These are phyloP conservation scores for Cryptoleucopteryx plumbea DNA, from an alignment of 2,113 vertebrate species.

Conservation along the genomic window DNA sequence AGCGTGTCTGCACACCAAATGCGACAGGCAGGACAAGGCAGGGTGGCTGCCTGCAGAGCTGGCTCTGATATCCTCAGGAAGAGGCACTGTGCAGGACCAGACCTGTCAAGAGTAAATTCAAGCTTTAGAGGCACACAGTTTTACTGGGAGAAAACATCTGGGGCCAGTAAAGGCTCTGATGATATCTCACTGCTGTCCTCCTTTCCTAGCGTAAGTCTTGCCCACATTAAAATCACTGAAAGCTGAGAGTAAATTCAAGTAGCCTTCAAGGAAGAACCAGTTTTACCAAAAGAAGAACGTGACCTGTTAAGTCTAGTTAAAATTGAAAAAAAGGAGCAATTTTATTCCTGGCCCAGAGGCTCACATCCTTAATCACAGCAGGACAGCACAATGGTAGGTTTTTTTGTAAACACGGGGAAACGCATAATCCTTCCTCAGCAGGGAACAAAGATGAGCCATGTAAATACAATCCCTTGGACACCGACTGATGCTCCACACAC, in stretches of 20 bases:
- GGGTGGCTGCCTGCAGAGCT: background rate
- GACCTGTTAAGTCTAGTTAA: background rate
- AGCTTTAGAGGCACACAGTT: background rate
- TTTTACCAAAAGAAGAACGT: background rate
- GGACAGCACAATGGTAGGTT: background rate
- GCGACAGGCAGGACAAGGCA: accelerated
- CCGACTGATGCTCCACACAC: background rate
- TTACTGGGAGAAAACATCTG: background rate
- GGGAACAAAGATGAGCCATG: background rate
- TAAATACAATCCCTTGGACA: background rate
- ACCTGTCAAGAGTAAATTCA: background rate
- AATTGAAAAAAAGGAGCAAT: background rate
- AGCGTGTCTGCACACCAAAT: accelerated
- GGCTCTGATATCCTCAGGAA: background rate
- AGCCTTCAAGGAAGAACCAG: background rate
- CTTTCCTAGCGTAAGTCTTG: background rate
- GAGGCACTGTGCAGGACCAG: background rate
- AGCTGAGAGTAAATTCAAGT: background rate
- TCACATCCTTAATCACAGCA: background rate
- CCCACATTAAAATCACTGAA: background rate
- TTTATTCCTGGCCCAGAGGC: background rate
- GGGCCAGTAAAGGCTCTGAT: background rate
- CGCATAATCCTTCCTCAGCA: background rate
- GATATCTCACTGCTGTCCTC: background rate
- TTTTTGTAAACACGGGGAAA: background rate